Evolutionary conservation across 2,797 vertebrate species (phyloP), one percentile per base, ranked within the genome.

Genomic region (Geotrypetes seraphini): DNA sequence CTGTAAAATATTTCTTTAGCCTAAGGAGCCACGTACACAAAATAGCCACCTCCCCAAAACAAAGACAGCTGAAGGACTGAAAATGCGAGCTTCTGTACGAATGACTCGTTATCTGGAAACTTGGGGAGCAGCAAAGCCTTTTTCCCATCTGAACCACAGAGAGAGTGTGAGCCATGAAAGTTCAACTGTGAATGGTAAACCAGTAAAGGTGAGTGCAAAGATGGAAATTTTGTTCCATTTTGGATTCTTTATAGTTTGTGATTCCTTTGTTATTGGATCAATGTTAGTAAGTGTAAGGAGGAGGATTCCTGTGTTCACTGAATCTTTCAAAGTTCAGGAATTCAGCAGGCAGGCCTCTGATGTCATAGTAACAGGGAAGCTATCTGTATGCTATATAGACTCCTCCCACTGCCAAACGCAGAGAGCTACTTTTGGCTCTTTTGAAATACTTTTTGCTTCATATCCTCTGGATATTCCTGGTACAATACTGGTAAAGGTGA

Each of bases 31-130:
- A 0, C 74, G 73, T 0, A 10, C 47, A 4, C 78, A 79, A 12
- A 75, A 58, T 47, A 82, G 83, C 1, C 84, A 50, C 3, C 46
- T 82, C 3, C 58, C 79, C 6, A 94, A 83, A 50, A 78, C 85
- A 6, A 79, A 87, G 5, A 81, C 84, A 18, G 94, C 85, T 0
- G 88, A 95, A 0, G 84, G 89, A 19, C 71, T 98, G 55, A 98
- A 97, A 75, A 94, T 96, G 83, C 75, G 96, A 9, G 93, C 94
- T 0, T 99, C 96, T 0, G 90, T 99, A 31, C 85, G 96, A 8
- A 93, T 99, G 87, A 97, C 96, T 1, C 90, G 96, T 2, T 99
- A 97, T 53, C 74, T 99, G 12, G 94, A 99, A 60, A 96, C 96
- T 3, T 99, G 96, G 96, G 94, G 96, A 0, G 96, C 96, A 0